Evolutionary conservation across 2,888 invertebrate genomes (phyloP).

Genomic region (Cephus runcator): DNA sequence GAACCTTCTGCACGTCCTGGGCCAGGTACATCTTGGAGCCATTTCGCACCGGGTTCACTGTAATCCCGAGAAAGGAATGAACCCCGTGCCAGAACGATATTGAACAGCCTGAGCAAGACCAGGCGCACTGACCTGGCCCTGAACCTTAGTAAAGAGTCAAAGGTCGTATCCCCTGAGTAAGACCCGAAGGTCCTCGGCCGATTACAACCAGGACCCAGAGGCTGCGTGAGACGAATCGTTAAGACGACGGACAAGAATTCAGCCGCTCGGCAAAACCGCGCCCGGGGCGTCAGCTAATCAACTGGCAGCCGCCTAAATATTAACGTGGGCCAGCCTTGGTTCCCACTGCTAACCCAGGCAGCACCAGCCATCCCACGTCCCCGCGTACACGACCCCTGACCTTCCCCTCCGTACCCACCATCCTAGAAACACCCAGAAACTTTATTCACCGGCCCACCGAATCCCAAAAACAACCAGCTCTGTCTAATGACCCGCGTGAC

Average conservation of each 20-base stretch:
- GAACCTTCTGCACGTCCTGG: not conserved
- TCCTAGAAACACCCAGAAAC: not conserved
- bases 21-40: not conserved
- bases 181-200: not conserved
- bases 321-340: conserved; percentile 22
- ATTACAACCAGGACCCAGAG: not conserved
- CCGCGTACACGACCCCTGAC: conserved; percentile 5
- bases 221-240: not conserved
- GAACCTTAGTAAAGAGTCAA: not conserved
- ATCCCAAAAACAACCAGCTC: not conserved
- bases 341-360: conserved; percentile 12
- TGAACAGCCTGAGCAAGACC: not conserved
- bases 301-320: conserved; percentile 19
- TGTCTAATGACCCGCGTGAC: not conserved
- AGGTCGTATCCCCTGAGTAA: not conserved
- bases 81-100: not conserved
- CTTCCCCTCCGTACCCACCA: not conserved
- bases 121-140: not conserved
- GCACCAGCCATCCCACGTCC: not conserved
- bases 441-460: not conserved
- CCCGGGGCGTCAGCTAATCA: conserved; percentile 19
- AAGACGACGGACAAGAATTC: not conserved
- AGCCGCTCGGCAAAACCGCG: conserved; percentile 12
- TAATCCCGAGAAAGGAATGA: not conserved
- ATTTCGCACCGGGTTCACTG: not conserved